A percentile compares a stretch with the other conserved stretches of the same genome.
Evolutionary conservation across 2,888 invertebrate species (phyloP).

Genomic region (Apotomis betuletana): DNA sequence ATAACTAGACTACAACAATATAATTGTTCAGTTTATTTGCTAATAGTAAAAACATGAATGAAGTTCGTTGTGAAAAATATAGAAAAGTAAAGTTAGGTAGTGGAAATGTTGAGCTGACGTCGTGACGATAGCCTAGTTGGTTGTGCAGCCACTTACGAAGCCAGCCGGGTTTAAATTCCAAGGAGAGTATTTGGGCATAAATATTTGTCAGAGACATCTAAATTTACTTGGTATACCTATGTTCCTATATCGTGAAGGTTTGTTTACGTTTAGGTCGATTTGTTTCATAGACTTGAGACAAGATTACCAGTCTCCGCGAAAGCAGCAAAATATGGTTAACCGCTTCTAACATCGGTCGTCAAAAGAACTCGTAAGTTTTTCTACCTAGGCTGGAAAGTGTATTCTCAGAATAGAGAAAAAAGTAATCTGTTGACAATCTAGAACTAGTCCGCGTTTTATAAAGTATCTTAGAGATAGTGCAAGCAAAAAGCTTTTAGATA

Average conservation of each 20-base stretch:
- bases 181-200: too few species aligned
- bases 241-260: too few species aligned
- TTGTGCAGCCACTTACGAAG: too few species aligned
- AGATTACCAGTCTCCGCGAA: too few species aligned
- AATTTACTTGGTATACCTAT: too few species aligned
- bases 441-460: background rate
- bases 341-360: slow-evolving; percentile 9
- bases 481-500: too few species aligned
- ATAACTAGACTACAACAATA: background rate
- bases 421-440: background rate
- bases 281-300: too few species aligned
- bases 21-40: slow-evolving; percentile 17
- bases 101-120: too few species aligned
- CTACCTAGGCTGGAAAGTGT: slow-evolving; percentile 9
- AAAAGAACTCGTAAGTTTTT: slow-evolving; percentile 3
- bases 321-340: background rate
- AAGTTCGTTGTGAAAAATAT: background rate
- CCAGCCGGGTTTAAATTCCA: too few species aligned
- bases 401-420: slow-evolving; percentile 19
- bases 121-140: too few species aligned
- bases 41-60: background rate
- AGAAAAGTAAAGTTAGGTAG: background rate
- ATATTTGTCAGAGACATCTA: too few species aligned
- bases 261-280: background rate
- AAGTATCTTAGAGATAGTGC: background rate